A percentile compares a stretch with the other conserved stretches of the same genome.
Evolutionary conservation across 2,888 invertebrate species (phyloP).

Genomic region (Machimus rusticus): DNA sequence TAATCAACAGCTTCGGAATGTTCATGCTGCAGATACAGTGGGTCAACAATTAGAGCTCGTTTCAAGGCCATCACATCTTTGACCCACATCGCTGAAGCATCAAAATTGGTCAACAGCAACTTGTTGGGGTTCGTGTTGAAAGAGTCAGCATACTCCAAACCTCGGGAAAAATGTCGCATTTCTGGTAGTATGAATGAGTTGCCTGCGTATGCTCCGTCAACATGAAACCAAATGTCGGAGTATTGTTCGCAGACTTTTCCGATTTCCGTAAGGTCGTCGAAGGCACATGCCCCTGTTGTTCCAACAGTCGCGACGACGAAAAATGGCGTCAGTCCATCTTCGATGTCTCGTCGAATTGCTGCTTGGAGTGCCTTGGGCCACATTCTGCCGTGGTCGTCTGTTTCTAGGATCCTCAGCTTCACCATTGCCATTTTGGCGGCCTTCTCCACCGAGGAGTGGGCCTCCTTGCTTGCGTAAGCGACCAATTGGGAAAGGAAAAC

Average conservation of each 20-base stretch:
- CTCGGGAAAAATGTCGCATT: constrained; percentile 71
- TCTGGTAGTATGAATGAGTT: constrained; percentile 87
- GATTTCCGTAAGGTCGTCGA: constrained; percentile 81
- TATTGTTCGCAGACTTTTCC: constrained; percentile 72
- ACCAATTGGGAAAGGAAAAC: constrained; percentile 78
- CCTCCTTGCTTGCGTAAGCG: constrained; percentile 76
- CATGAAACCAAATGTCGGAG: constrained; percentile 79
- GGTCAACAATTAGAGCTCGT: constrained; percentile 85
- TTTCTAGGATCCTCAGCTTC: constrained; percentile 74
- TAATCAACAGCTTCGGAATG: constrained; percentile 77
- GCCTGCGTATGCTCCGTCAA: constrained; percentile 89
- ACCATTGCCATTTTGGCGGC: constrained; percentile 81
- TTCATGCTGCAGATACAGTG: constrained; percentile 83
- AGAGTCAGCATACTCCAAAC: constrained; percentile 80
- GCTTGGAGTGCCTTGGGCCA: constrained; percentile 70
- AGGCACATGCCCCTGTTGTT: constrained; percentile 83
- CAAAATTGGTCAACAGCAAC: constrained; percentile 84
- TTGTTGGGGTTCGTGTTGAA: constrained; percentile 91
- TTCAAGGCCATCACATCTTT: constrained; percentile 78
- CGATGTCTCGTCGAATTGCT: constrained; percentile 75
- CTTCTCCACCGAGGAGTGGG: constrained; percentile 81
- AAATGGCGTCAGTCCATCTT: constrained; percentile 80
- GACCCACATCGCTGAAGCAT: constrained; percentile 87
- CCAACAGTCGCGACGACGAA: constrained; percentile 85
- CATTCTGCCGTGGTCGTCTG: constrained; percentile 73